phyloP scores from a whole-genome alignment of 2,888 invertebrate genomes.

The Parnassius orleans region DNA sequence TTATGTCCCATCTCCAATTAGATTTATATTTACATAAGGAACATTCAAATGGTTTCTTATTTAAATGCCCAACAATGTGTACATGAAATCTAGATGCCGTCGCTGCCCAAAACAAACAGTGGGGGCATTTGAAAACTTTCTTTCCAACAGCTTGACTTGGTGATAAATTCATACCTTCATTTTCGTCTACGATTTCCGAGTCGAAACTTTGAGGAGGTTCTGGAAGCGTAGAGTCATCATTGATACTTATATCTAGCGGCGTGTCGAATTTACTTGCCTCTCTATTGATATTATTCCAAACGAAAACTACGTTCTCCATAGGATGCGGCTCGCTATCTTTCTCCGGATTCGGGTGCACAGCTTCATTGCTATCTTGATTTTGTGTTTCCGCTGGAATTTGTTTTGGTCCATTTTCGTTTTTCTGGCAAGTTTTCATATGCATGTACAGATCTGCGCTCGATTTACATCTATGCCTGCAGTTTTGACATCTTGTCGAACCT shows the following conservation, averaged over 20 bases:
- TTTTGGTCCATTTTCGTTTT: slow-evolving; percentile 59
- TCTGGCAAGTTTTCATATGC: slow-evolving; percentile 87
- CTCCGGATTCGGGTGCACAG: slow-evolving; percentile 48
- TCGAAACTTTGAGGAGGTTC: slow-evolving; percentile 59
- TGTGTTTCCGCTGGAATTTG: slow-evolving; percentile 52
- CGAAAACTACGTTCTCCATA: slow-evolving; percentile 90
- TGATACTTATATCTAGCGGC: slow-evolving; percentile 68
- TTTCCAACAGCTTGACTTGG: slow-evolving; percentile 84
- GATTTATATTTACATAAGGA: slow-evolving; percentile 96
- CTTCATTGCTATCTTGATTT: slow-evolving; percentile 59
- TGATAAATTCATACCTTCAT: slow-evolving; percentile 82
- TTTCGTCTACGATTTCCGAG: slow-evolving; percentile 62
- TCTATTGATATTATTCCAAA: slow-evolving; percentile 87
- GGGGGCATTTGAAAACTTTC: slow-evolving; percentile 94
- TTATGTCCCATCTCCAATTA: slow-evolving; percentile 98
- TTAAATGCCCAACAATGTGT: slow-evolving; percentile 95
- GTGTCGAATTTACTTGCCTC: slow-evolving; percentile 61
- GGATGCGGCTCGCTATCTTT: slow-evolving; percentile 83
- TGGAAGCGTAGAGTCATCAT: slow-evolving; percentile 70
- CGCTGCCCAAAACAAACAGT: slow-evolving; percentile 95
- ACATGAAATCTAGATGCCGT: slow-evolving; percentile 96
- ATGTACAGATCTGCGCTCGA: slow-evolving; percentile 88
- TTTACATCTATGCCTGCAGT: slow-evolving; percentile 93
- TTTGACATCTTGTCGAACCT: slow-evolving; percentile 90
- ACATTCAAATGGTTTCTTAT: slow-evolving; percentile 97